Base-by-base conservation (phyloP, 2,888 invertebrate genomes). In the Caenorhabditis sp. region DNA sequence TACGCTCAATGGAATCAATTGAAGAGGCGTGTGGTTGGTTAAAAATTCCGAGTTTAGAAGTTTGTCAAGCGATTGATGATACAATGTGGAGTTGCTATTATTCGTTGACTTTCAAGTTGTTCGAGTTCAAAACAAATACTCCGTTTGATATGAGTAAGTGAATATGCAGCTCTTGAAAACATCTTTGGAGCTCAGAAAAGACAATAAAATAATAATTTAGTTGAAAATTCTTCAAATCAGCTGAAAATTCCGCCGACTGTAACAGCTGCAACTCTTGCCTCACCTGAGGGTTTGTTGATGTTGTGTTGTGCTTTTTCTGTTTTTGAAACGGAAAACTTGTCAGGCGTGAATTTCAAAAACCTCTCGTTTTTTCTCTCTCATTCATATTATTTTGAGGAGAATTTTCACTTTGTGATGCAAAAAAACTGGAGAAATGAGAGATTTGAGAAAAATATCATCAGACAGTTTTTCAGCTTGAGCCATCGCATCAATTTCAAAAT, bases 211-310 rank as follows among this genome's bases (percentile, higher is more conserved):
- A 6, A 31, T 12, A 3, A 14, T 65, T 69, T 65, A 65, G 65
- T 69, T 61, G 31, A 10, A 31, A 4, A 31, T 31, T 31, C 62
- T 51, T 60, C 61, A 57, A 64, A 64, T 63, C 63, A 67, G 37
- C 58, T 67, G 58, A 49, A 64, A 26, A 57, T 67, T 60, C 60
- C 66, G n/a, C 67, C 63, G 26, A 63, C 59, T 61, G 67, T 67
- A 62, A 66, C 66, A 54, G 63, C 62, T 57, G 67, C 67, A 64
- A 68, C 67, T 61, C 58, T 72, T 64, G 72, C 72, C 58, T 61
- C 65, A 43, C 72, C 72, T 49, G 72, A 72, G 64, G 67, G 67
- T 72, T 72, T 51, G 71, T 71, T 67, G 53, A 23, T 53, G 17
- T 53, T 21, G 8, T 55, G 10, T 10, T 14, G n/a, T n/a, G n/a